Evolutionary conservation across 2,797 vertebrate genomes (phyloP).

Genomic region (Rhynchotus rufescens): DNA sequence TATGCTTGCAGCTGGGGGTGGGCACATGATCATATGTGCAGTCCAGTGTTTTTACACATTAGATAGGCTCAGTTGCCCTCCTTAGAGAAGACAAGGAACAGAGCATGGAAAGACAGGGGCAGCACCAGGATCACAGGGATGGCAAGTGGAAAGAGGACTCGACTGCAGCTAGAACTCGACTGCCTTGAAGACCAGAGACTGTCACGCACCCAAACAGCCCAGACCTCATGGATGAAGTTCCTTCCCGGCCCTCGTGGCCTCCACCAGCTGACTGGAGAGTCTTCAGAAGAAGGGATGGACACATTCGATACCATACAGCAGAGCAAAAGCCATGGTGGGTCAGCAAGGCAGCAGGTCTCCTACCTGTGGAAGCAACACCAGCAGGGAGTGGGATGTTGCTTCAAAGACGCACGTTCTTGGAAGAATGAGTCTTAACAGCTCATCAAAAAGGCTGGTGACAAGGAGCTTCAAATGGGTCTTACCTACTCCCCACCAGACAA

Average conservation of each 20-base stretch:
- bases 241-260: no score
- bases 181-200: neutral
- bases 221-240: neutral
- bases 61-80: neutral
- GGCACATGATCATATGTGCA: neutral
- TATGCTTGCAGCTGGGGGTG: neutral
- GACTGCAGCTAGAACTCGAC: no score
- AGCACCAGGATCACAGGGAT: neutral
- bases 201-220: neutral
- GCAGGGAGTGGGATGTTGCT: neutral
- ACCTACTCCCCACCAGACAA: neutral
- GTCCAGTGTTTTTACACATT: neutral
- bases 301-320: neutral
- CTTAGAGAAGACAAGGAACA: neutral
- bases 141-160: neutral
- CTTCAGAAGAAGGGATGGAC: neutral
- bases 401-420: neutral
- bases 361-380: neutral
- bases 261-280: neutral
- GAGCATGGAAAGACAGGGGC: neutral
- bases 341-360: neutral
- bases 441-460: neutral
- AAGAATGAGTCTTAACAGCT: neutral
- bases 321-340: neutral
- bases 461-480: neutral